Conservation (phyloP, 2,797 vertebrate species). For the Gephyroberyx darwinii region DNA sequence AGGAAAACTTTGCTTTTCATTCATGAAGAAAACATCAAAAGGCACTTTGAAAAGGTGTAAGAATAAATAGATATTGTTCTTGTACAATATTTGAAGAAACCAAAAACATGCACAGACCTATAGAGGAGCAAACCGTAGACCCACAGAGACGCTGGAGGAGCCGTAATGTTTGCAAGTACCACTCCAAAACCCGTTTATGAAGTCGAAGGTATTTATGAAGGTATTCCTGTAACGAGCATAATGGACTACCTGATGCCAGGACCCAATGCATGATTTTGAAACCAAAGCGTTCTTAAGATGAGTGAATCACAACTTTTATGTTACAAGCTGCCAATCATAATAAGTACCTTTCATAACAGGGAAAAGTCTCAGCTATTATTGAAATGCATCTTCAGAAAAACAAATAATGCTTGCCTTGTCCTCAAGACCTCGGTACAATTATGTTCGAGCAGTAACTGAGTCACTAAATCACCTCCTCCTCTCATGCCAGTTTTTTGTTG, state of each 20-base stretch:
- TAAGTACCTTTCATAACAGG: not conserved
- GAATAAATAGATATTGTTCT: slow-evolving; percentile 34
- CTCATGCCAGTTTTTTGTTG: not conserved
- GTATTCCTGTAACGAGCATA: slow-evolving; percentile 13
- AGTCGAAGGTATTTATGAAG: too few relatives aligned
- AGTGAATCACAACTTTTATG: not conserved
- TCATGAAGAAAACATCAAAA: slow-evolving; percentile 61
- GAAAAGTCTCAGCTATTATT: not conserved
- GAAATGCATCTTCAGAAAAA: too few relatives aligned
- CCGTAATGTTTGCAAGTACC: not conserved
- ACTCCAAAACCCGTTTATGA: slow-evolving; percentile 42
- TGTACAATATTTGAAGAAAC: slow-evolving; percentile 37
- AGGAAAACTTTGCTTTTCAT: slow-evolving; percentile 53
- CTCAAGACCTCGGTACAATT: not conserved
- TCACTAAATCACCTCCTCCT: not conserved
- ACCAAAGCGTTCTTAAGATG: slow-evolving; percentile 5
- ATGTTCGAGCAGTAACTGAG: not conserved
- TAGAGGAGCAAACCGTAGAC: slow-evolving; percentile 42
- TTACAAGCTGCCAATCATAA: not conserved
- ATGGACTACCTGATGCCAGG: not conserved
- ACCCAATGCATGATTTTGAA: not conserved
- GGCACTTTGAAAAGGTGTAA: slow-evolving; percentile 80
- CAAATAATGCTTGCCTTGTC: too few relatives aligned
- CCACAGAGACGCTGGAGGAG: not conserved
- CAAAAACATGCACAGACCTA: slow-evolving; percentile 45